phyloP scores from a whole-genome alignment of 2,113 vertebrate genomes.

The Anguilla rostrata region DNA sequence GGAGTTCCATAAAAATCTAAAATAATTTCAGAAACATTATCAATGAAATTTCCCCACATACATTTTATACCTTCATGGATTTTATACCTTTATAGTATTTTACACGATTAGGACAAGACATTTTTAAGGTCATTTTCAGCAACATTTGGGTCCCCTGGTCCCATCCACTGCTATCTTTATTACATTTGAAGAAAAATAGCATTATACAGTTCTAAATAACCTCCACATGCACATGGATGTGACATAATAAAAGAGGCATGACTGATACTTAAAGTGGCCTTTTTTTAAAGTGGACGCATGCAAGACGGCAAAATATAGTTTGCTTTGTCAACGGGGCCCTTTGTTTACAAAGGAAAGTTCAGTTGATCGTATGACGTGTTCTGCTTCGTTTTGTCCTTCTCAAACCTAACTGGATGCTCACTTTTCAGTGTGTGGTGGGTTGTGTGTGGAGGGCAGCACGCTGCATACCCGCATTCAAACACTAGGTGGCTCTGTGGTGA shows the following conservation, averaged over 20 bases:
- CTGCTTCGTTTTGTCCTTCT: neutral
- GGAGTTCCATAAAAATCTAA: slow-evolving; percentile 6
- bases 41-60: neutral
- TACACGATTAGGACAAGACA: neutral
- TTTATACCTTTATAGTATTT: neutral
- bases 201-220: neutral
- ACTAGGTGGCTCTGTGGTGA: slow-evolving; percentile 69
- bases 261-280: neutral
- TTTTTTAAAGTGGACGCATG: neutral
- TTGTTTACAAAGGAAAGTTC: neutral
- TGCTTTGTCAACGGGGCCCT: neutral
- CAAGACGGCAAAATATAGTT: neutral
- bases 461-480: slow-evolving; percentile 35
- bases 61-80: too few species aligned
- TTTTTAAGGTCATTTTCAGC: neutral
- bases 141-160: neutral
- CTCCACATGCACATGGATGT: neutral
- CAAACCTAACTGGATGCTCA: slow-evolving; percentile 14
- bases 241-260: neutral
- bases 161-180: neutral
- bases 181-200: neutral
- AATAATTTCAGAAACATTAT: slow-evolving; percentile 10
- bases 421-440: slow-evolving; percentile 8
- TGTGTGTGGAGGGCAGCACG: neutral
- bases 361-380: neutral